Percentiles rank a stretch among this genome's conserved stretches.
Evolutionary conservation across 2,113 vertebrate species (phyloP).

Genomic region (Spea multiplicata): DNA sequence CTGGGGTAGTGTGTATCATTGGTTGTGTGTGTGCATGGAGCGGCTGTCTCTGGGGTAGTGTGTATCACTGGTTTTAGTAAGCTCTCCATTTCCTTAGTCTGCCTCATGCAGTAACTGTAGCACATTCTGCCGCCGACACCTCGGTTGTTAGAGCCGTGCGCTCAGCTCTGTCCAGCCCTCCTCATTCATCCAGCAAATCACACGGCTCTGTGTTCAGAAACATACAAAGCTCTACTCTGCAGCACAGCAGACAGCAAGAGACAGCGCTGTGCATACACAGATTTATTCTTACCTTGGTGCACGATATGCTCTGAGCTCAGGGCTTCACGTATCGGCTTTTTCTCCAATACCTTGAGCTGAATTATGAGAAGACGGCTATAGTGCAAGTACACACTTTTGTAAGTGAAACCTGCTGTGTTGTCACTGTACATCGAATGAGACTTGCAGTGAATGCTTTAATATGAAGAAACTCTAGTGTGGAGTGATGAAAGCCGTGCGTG

Average conservation of each 20-base stretch:
- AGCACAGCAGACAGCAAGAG: slow-evolving; percentile 28
- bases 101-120: too few species aligned
- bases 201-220: slow-evolving; percentile 26
- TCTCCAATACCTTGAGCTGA: not conserved
- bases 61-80: not conserved
- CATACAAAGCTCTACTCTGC: slow-evolving; percentile 14
- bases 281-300: slow-evolving; percentile 15
- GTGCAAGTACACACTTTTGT: slow-evolving; percentile 4
- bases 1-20: too few species aligned
- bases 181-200: slow-evolving; percentile 21
- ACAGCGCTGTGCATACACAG: slow-evolving; percentile 17
- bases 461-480: not conserved
- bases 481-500: not conserved
- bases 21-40: too few species aligned
- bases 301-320: not conserved
- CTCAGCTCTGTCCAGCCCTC: slow-evolving; percentile 30
- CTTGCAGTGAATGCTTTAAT: too few species aligned
- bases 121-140: too few species aligned
- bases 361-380: slow-evolving; percentile 2
- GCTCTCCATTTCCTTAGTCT: not conserved
- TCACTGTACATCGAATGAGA: not conserved
- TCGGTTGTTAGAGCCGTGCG: slow-evolving; percentile 15
- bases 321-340: not conserved
- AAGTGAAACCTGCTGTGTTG: slow-evolving; percentile 8
- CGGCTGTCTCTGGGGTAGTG: too few species aligned